Evolutionary conservation across 2,888 invertebrate genomes (phyloP), one percentile per base, ranked within the genome.

Genomic region (Cordilura impudica): DNA sequence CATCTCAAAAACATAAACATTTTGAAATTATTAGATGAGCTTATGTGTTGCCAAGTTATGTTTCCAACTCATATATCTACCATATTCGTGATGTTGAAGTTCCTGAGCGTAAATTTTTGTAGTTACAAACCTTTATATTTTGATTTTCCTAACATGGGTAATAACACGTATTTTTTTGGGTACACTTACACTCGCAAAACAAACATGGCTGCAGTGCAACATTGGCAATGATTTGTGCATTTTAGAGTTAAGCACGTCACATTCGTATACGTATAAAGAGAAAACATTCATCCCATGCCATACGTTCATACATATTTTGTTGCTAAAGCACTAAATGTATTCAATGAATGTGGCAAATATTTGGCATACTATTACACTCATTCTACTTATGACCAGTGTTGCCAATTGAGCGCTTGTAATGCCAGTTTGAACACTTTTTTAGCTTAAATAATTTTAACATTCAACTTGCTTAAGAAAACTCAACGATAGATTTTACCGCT

Each of bases 1-100:
- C 88, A 87, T 86, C 84, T 84, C 82, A 81, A 83, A 85, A 82
- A 81, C 88, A 87, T 87, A 88, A 88, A 87, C 86, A 85, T 86
- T 81, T 71, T 66, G 78, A 86, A 87, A 83, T 85, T 87, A 87
- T 84, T 86, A 81, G 82, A 78, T 78, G 79, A 85, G 86, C 85
- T 86, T 85, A 84, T 83, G 82, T 84, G 82, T 82, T 83, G 83
- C 81, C 83, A 82, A 83, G 82, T 72, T 67, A 56, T 60, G 49
- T 66, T 71, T n/a, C 26, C 56, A 63, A 78, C 63, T 53, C 63
- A 67, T 39, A 54, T 23, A 16, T 39, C 51, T 47, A 7, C 35
- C 26, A 61, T 61, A 66, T 72, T 16, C 39, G 21, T 23, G 5
- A 65, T 53, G 31, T 45, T 60, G n/a, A 18, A 18, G 35, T 14